Percentiles rank a stretch among this genome's conserved stretches.
Evolutionary conservation across 2,113 vertebrate genomes (phyloP).

Genomic region (Noturus placidus): DNA sequence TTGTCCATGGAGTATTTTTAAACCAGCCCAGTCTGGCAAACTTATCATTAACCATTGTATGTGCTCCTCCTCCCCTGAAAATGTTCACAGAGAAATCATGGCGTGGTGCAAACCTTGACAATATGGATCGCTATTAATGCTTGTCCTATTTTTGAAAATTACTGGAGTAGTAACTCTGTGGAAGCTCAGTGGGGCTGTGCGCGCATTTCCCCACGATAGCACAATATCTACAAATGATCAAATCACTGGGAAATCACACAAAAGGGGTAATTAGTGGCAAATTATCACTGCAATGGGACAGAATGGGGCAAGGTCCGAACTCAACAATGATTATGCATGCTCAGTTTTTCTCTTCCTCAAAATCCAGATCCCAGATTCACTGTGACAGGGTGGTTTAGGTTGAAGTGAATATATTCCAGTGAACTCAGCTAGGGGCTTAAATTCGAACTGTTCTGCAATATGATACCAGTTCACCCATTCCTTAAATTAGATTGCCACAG

Average conservation of each 20-base stretch:
- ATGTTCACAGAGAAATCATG: neutral
- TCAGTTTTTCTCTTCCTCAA: neutral
- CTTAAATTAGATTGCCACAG: neutral
- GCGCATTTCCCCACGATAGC: neutral
- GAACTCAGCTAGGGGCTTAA: neutral
- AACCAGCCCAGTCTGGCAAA: neutral
- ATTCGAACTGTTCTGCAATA: neutral
- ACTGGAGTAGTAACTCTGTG: neutral
- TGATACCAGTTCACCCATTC: neutral
- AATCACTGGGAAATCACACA: neutral
- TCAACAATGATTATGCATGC: neutral
- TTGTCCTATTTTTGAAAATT: neutral
- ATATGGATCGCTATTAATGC: neutral
- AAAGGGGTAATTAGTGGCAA: neutral
- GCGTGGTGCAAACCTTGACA: neutral
- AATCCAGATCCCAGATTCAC: conserved; percentile 1
- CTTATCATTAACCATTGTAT: neutral
- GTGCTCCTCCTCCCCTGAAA: neutral
- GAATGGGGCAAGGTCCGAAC: conserved; percentile 12
- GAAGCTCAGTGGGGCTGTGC: neutral
- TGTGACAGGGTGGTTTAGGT: neutral
- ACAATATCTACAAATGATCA: neutral
- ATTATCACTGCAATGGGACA: neutral
- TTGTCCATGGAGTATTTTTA: neutral
- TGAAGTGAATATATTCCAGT: neutral